Percentiles rank a stretch among this genome's conserved stretches.
Conservation (phyloP, 1,140 invertebrate genomes). For the Lerema accius region DNA sequence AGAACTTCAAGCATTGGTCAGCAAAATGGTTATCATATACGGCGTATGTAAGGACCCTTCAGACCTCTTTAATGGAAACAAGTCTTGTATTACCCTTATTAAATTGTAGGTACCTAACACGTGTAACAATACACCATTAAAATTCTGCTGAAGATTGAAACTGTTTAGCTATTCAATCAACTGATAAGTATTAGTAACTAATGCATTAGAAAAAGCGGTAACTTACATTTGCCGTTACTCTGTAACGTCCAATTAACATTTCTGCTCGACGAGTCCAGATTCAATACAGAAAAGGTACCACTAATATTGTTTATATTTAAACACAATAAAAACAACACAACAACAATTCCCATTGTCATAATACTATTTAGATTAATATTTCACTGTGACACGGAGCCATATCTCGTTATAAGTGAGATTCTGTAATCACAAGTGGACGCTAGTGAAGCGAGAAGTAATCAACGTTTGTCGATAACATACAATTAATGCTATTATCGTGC, state of each 20-base stretch:
- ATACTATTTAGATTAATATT: background rate
- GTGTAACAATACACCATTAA: no score
- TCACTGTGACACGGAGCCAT: background rate
- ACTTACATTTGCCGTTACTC: slow-evolving; percentile 52
- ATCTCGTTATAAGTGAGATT: background rate
- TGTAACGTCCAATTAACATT: slow-evolving; percentile 43
- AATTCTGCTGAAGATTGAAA: no score
- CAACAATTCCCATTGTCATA: slow-evolving; percentile 3
- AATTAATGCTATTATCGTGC: background rate
- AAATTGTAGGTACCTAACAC: no score
- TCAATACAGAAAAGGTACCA: slow-evolving; percentile 21
- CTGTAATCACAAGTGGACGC: background rate
- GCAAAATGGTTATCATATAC: no score
- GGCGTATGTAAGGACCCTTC: no score
- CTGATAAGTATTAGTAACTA: no score
- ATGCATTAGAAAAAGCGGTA: background rate
- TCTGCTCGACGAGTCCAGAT: slow-evolving; percentile 38
- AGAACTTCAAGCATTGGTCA: no score
- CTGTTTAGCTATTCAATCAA: no score
- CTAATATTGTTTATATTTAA: slow-evolving; percentile 20
- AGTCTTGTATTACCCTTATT: no score
- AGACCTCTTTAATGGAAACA: no score
- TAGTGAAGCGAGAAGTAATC: background rate
- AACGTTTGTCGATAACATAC: background rate
- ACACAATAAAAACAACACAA: slow-evolving; percentile 24